Conservation (phyloP, 2,797 vertebrate species). For the Acestrorhynchus altus region DNA sequence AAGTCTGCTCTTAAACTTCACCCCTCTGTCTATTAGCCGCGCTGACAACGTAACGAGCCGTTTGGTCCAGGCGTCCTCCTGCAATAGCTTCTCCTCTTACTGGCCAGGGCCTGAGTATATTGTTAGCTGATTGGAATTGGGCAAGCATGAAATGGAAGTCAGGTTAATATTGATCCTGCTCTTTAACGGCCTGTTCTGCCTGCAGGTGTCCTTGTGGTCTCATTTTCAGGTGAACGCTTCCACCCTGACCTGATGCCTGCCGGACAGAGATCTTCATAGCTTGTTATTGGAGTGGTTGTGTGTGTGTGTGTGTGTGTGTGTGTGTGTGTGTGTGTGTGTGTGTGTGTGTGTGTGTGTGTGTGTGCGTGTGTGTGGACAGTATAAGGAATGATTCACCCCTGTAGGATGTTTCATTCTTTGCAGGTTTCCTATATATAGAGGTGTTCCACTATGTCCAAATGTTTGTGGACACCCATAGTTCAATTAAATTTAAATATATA, state of each 20-base stretch:
- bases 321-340: too few species aligned
- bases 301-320: neutral
- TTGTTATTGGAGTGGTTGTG: constrained; percentile 53
- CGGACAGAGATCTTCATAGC: constrained; percentile 69
- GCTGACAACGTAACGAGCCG: constrained; percentile 93
- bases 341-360: neutral
- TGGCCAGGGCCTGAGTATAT: constrained; percentile 85
- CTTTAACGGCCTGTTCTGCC: constrained; percentile 90
- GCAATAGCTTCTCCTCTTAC: constrained; percentile 91
- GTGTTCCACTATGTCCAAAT: too few species aligned
- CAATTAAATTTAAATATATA: too few species aligned
- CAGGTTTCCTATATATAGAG: too few species aligned
- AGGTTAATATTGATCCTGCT: constrained; percentile 98
- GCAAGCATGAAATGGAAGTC: constrained; percentile 99
- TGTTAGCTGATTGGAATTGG: constrained; percentile 95
- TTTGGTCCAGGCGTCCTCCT: constrained; percentile 85
- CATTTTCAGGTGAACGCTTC: constrained; percentile 81
- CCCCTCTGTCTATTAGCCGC: constrained; percentile 89
- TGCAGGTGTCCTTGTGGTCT: constrained; percentile 91
- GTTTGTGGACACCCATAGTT: too few species aligned
- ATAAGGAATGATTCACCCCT: neutral
- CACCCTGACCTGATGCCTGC: constrained; percentile 64
- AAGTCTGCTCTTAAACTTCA: constrained; percentile 62
- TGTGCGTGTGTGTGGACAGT: neutral
- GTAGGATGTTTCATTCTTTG: too few species aligned